Conservation (phyloP, 2,113 vertebrate genomes). For the Ploceus nigricollis region DNA sequence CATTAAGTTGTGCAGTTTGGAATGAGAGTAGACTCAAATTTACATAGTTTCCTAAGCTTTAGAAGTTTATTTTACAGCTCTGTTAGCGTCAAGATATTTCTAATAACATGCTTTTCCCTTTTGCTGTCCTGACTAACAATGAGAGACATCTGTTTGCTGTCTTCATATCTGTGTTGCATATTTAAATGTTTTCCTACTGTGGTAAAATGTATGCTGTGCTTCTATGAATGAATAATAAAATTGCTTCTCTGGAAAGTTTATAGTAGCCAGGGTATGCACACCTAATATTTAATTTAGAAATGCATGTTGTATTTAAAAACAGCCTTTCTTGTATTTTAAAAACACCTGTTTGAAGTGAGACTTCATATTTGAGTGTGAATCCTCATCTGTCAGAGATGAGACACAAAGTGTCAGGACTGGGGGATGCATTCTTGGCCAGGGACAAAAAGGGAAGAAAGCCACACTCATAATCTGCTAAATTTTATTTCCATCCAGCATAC, state of each 20-base stretch:
- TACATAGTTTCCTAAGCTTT: not conserved
- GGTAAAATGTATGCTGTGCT: not conserved
- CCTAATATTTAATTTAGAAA: not conserved
- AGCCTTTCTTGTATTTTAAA: not conserved
- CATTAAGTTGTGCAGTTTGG: not conserved
- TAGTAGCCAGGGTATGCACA: not conserved
- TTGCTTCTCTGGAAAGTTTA: not conserved
- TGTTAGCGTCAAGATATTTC: constrained; percentile 4
- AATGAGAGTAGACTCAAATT: constrained; percentile 42
- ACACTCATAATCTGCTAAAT: not conserved
- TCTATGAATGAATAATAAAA: not conserved
- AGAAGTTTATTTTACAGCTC: constrained; percentile 31
- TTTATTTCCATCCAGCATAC: not conserved
- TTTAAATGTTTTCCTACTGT: not conserved
- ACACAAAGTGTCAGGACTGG: not conserved
- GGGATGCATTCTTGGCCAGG: not conserved
- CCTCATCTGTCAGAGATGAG: not conserved
- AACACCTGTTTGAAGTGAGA: not conserved
- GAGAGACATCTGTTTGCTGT: not conserved
- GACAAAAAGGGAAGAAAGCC: not conserved
- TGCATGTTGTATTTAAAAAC: not conserved
- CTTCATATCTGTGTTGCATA: not conserved
- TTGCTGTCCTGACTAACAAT: not conserved
- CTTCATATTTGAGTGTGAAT: not conserved
- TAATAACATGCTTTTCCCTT: not conserved